Percentiles rank a stretch among this genome's conserved stretches.
Evolutionary conservation across 2,888 invertebrate genomes (phyloP).

Genomic region (Cryptus viduatorius): DNA sequence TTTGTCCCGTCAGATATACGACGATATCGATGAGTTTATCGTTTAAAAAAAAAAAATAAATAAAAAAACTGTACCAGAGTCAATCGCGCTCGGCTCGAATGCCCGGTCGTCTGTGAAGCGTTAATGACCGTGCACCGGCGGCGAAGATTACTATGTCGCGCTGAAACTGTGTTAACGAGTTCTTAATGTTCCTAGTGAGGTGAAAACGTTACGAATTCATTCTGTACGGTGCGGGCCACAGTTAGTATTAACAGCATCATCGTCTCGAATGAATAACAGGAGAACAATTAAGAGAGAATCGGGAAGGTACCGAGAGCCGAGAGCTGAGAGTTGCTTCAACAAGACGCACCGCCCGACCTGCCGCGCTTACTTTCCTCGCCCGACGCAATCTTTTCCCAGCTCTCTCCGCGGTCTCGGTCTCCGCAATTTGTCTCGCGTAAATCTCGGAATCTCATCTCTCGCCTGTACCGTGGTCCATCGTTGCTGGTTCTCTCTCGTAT

Average conservation of each 20-base stretch:
- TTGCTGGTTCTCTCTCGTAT: not conserved
- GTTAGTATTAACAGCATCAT: conserved; percentile 26
- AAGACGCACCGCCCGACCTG: conserved; percentile 48
- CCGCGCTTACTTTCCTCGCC: conserved; percentile 15
- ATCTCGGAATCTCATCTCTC: not conserved
- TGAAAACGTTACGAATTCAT: conserved; percentile 46
- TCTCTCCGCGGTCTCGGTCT: not conserved
- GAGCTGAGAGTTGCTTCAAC: conserved; percentile 13
- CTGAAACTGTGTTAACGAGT: conserved; percentile 65
- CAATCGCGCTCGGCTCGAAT: conserved; percentile 52
- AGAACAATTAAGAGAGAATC: conserved; percentile 23
- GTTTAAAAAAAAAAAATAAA: not conserved
- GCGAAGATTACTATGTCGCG: conserved; percentile 38
- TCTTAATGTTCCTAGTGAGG: conserved; percentile 41
- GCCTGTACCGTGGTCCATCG: not conserved
- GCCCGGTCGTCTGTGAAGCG: conserved; percentile 57
- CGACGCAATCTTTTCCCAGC: not conserved
- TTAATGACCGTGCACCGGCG: conserved; percentile 47
- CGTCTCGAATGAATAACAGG: conserved; percentile 49
- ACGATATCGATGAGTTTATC: not conserved
- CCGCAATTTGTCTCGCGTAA: conserved; percentile 2
- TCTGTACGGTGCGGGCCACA: not conserved
- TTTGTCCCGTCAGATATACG: not conserved
- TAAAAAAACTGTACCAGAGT: not conserved
- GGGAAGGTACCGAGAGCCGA: not conserved